phyloP scores from a whole-genome alignment of 1,140 invertebrate species.

The Diachasmimorpha longicaudata region DNA sequence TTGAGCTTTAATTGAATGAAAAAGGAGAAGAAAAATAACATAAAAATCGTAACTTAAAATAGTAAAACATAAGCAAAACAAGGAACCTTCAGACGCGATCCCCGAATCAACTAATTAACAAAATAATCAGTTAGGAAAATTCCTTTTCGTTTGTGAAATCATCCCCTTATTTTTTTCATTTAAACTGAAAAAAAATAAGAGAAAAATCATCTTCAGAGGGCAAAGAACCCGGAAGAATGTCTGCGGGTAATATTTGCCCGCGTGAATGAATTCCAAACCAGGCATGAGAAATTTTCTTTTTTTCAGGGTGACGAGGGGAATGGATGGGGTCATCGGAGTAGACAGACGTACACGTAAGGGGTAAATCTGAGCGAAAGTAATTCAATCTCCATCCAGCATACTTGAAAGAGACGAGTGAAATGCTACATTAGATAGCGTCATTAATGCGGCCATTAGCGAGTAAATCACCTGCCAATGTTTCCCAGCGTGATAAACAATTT shows the following conservation, averaged over 20 bases:
- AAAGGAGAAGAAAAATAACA: too few relatives aligned
- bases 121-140: too few relatives aligned
- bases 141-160: too few relatives aligned
- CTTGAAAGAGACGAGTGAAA: background rate
- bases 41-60: too few relatives aligned
- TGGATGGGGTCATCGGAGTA: background rate
- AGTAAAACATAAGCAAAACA: too few relatives aligned
- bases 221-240: slow-evolving; percentile 28
- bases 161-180: background rate
- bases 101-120: too few relatives aligned
- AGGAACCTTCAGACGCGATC: too few relatives aligned
- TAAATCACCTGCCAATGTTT: too few relatives aligned
- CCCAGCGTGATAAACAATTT: too few relatives aligned
- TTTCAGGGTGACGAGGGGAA: slow-evolving; percentile 1
- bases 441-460: background rate
- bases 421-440: background rate
- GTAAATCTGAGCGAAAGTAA: slow-evolving; percentile 9
- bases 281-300: slow-evolving; percentile 21
- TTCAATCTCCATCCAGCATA: background rate
- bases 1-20: too few relatives aligned
- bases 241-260: slow-evolving; percentile 17
- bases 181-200: background rate
- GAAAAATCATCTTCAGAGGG: background rate
- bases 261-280: slow-evolving; percentile 29
- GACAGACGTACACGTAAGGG: background rate